Conservation (phyloP, 2,113 vertebrate genomes). For the Dinomys branickii region DNA sequence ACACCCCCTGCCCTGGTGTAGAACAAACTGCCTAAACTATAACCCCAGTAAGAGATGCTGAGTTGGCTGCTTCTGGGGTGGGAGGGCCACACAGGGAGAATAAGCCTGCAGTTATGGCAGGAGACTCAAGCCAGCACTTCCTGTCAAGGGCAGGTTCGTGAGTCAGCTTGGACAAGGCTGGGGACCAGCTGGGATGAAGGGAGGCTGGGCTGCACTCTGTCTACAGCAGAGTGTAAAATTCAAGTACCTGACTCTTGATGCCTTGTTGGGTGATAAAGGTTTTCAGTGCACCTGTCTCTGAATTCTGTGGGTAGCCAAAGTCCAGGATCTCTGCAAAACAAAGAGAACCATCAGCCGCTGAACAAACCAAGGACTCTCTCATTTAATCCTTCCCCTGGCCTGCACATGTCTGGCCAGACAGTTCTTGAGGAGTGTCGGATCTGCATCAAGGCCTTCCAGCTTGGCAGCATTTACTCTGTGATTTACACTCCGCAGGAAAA, state of each 20-base stretch:
- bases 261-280: slow-evolving; percentile 99
- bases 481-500: slow-evolving; percentile 85
- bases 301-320: slow-evolving; percentile 99
- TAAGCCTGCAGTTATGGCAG: neutral
- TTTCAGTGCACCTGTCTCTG: slow-evolving; percentile 98
- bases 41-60: slow-evolving; percentile 58
- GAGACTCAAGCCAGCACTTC: slow-evolving; percentile 64
- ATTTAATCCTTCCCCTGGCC: neutral
- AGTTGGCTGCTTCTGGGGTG: slow-evolving; percentile 37
- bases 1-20: neutral
- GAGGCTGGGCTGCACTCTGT: neutral
- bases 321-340: slow-evolving; percentile 95
- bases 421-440: neutral
- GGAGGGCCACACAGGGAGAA: slow-evolving; percentile 22
- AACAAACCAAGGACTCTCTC: neutral
- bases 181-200: neutral
- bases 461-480: slow-evolving; percentile 85
- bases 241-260: slow-evolving; percentile 97
- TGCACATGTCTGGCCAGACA: neutral
- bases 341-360: slow-evolving; percentile 68
- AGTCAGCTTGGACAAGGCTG: slow-evolving; percentile 34
- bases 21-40: slow-evolving; percentile 54
- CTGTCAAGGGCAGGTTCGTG: neutral
- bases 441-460: slow-evolving; percentile 59
- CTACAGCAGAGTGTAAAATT: neutral